Base-by-base conservation (phyloP, 2,113 vertebrate species). In the Microtus oregoni region DNA sequence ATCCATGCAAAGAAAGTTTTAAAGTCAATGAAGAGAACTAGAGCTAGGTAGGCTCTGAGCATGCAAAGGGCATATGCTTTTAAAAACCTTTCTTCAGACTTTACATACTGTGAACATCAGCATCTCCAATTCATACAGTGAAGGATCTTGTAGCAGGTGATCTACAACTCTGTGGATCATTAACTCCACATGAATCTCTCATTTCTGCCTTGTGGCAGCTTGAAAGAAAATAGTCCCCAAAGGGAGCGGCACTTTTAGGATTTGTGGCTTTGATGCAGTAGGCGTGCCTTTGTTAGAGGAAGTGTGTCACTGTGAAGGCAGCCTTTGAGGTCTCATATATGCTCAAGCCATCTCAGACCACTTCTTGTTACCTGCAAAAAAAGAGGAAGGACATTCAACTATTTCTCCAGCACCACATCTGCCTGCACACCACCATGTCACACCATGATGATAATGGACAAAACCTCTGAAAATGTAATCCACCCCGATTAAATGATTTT, bases 151-250 rank as follows among this genome's bases (percentile, higher is more conserved):
- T 13, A n/a, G 47, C 41, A 72, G 22, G 24, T 1, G 0, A 28
- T n/a, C 0, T 32, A 3, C 12, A 17, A 4, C 14, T 11, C 4
- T 11, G 13, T 30, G 4, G 61, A 17, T 65, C 22, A 9, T 9
- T 38, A 22, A 19, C 4, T 2, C 26, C 5, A 5, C 28, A 4
- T 17, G 2, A 3, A 12, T 11, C 14, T 75, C 9, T n/a, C 35
- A 26, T 22, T 79, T 68, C 41, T 28, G 2, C 17, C 19, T 72
- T 72, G 35, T 72, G 70, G 19, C n/a, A 8, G 7, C 20, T 72
- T 38, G 70, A 72, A 72, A 73, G 35, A 73, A 73, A 73, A 73
- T 38, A 20, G 35, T 20, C 19, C 17, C 70, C 70, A 73, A 73
- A 38, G 19, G 19, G 13, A 73, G n/a, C 38, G 70, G 0, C 17